phyloP scores from a whole-genome alignment of 2,113 vertebrate genomes.

The Aptenodytes forsteri region DNA sequence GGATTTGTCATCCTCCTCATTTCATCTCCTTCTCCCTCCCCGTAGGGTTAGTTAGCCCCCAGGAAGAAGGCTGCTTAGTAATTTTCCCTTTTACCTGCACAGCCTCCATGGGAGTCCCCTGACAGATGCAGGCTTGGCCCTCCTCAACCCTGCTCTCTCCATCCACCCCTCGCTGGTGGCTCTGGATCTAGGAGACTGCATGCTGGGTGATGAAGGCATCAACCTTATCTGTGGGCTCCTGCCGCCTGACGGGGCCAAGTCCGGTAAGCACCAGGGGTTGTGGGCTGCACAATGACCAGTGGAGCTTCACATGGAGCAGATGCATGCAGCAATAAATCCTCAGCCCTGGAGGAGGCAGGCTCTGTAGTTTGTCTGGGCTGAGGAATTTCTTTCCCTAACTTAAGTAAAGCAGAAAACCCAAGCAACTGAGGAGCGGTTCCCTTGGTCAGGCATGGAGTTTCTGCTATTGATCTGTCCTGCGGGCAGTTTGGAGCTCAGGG shows the following conservation, averaged over 20 bases:
- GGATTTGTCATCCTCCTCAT: neutral
- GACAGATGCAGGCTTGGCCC: constrained; percentile 87
- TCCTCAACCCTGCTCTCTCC: constrained; percentile 88
- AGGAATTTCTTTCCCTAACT: neutral
- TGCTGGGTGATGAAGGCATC: constrained; percentile 93
- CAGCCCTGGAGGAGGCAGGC: neutral
- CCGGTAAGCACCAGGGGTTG: constrained; percentile 78
- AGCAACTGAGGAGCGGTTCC: neutral
- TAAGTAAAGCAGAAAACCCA: neutral
- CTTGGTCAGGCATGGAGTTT: neutral
- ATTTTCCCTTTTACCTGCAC: constrained; percentile 39
- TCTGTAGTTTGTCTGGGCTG: neutral
- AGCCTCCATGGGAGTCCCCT: constrained; percentile 95
- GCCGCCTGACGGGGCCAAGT: constrained; percentile 93
- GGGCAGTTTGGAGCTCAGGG: neutral
- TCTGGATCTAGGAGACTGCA: constrained; percentile 94
- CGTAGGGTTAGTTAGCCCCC: neutral
- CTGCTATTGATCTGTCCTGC: neutral
- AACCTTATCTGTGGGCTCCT: constrained; percentile 93
- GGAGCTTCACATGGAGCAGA: neutral
- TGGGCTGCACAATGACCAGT: neutral
- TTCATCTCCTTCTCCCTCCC: neutral
- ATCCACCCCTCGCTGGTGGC: constrained; percentile 90
- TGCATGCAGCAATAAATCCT: neutral
- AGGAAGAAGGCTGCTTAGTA: neutral